Evolutionary conservation across 2,113 vertebrate genomes (phyloP).

Genomic region (Nettapus auritus): DNA sequence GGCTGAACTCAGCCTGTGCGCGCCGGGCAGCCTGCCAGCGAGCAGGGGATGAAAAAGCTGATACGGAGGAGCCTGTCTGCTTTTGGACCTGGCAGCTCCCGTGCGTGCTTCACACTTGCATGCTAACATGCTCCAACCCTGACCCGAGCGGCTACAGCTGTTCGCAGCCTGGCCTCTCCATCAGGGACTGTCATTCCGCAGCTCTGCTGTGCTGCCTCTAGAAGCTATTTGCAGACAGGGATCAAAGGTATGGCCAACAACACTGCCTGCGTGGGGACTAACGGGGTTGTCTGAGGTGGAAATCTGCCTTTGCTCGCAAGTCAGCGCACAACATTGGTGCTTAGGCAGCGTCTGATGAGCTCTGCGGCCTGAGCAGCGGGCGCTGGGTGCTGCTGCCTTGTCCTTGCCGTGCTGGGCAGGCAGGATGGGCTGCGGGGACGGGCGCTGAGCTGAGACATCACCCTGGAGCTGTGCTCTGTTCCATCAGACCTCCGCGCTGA

Average conservation of each 20-base stretch:
- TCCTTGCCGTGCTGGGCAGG: accelerated
- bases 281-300: background rate
- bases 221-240: background rate
- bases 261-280: accelerated
- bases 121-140: background rate
- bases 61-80: background rate
- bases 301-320: background rate
- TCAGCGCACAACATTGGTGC: accelerated
- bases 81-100: background rate
- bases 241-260: background rate
- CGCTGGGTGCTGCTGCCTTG: accelerated
- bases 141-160: background rate
- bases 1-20: background rate
- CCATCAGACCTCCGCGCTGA: accelerated
- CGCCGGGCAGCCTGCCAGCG: background rate
- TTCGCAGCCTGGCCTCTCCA: background rate
- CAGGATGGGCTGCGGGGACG: background rate
- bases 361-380: background rate
- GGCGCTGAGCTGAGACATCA: accelerated
- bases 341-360: accelerated
- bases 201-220: background rate
- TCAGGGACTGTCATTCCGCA: accelerated
- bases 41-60: background rate
- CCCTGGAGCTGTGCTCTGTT: accelerated
- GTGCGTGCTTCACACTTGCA: background rate